These are phyloP conservation scores for Chaetophractus vellerosus DNA, from an alignment of 2,797 vertebrate species.

Conservation along the genomic window DNA sequence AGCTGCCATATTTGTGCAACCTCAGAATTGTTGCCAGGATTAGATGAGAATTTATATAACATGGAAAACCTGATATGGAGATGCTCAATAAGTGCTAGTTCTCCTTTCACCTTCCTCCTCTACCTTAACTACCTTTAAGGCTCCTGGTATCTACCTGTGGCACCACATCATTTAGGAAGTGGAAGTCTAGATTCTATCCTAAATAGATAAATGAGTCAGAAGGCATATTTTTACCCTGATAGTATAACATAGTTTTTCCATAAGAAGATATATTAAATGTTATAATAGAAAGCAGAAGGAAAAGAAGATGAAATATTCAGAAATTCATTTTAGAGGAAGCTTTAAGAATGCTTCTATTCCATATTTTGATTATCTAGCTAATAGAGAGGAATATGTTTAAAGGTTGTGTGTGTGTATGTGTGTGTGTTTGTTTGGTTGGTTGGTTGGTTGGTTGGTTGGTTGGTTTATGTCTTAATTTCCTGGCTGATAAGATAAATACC, in stretches of 20 bases:
- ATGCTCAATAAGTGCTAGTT: not conserved
- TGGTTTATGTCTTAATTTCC: conserved; percentile 29
- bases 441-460: not conserved
- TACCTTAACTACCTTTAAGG: not conserved
- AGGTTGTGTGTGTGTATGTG: too few species aligned
- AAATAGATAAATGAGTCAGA: conserved; percentile 17
- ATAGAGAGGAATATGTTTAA: conserved; percentile 33
- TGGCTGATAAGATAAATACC: too few species aligned
- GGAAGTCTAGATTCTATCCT: not conserved
- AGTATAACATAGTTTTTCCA: not conserved
- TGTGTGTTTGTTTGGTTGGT: not conserved
- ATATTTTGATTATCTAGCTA: conserved; percentile 17
- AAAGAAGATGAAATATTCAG: conserved; percentile 60
- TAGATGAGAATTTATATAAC: conserved; percentile 66
- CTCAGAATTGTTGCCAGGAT: conserved; percentile 73
- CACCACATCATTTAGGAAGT: not conserved
- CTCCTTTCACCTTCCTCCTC: not conserved
- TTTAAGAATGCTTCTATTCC: not conserved
- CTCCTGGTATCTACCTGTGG: not conserved
- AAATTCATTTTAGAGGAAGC: conserved; percentile 58
- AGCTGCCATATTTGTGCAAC: conserved; percentile 71
- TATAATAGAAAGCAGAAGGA: not conserved
- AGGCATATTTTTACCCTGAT: not conserved
- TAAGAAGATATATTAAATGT: conserved; percentile 9
- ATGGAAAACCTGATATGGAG: conserved; percentile 50